These are phyloP conservation scores for Holotrichia oblita DNA, from an alignment of 1,140 invertebrate species.

Conservation along the genomic window DNA sequence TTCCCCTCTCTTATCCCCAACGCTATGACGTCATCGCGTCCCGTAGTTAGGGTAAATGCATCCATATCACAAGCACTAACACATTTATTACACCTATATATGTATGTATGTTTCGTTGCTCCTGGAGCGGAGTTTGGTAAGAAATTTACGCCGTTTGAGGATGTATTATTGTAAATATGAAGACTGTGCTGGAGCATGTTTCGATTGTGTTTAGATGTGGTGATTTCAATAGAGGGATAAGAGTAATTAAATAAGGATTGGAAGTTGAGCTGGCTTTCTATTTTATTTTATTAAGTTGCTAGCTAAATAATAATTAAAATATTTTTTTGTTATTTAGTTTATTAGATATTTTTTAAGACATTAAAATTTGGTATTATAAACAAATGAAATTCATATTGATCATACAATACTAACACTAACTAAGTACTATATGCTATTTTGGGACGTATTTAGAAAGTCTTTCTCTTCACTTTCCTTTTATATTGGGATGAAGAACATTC, in stretches of 20 bases:
- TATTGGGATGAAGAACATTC: no score
- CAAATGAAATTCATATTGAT: no score
- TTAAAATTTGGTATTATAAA: no score
- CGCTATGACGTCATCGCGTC: slow-evolving; percentile 51
- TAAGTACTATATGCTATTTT: no score
- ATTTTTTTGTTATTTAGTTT: no score
- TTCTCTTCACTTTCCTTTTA: no score
- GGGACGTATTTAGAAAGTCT: no score
- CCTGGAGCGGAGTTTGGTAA: background rate
- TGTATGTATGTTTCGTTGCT: background rate
- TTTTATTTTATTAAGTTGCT: no score
- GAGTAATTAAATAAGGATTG: background rate
- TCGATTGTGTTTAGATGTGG: background rate
- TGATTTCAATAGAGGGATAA: slow-evolving; percentile 1
- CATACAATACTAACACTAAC: no score
- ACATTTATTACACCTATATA: slow-evolving; percentile 33
- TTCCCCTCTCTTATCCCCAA: slow-evolving; percentile 44
- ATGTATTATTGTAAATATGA: slow-evolving; percentile 4
- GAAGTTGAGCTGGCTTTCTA: no score
- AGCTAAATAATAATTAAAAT: no score
- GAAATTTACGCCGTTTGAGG: background rate
- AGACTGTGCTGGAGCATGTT: background rate
- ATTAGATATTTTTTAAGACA: no score
- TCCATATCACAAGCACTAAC: slow-evolving; percentile 33
- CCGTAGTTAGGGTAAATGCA: slow-evolving; percentile 43